Conservation (phyloP, 2,888 invertebrate species). For the Nycteola revayana region DNA sequence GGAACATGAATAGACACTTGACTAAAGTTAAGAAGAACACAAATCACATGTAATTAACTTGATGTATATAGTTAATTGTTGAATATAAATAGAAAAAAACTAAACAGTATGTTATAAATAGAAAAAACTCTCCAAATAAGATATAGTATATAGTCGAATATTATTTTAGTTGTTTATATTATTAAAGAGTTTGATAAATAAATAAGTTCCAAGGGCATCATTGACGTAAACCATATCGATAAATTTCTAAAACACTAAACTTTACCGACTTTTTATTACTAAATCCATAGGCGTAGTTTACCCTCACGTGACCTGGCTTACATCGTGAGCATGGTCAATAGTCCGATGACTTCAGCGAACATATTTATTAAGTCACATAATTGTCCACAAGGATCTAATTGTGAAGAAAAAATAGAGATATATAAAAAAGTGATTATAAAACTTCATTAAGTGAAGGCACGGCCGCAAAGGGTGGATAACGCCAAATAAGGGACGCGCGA, state of each 20-base stretch:
- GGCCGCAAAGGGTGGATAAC: constrained; percentile 17
- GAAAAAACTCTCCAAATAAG: no score
- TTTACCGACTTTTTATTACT: constrained; percentile 79
- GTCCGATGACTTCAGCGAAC: constrained; percentile 40
- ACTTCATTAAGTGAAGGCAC: constrained; percentile 28
- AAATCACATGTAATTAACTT: no score
- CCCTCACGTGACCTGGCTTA: constrained; percentile 59
- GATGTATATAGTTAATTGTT: no score
- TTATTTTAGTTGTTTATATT: no score
- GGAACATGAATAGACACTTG: no score
- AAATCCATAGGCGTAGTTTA: constrained; percentile 77
- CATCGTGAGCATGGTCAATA: constrained; percentile 56
- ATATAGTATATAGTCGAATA: no score
- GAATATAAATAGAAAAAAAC: no score
- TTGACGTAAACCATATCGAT: constrained; percentile 26
- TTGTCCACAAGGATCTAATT: constrained; percentile 32
- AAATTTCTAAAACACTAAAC: constrained; percentile 48
- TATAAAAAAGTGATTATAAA: constrained; percentile 2
- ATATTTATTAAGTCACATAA: constrained; percentile 46
- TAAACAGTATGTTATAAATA: no score
- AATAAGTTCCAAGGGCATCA: no score
- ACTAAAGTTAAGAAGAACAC: no score
- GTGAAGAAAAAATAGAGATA: constrained; percentile 9
- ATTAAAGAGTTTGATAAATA: no score
- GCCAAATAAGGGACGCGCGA: constrained; percentile 38